These are phyloP conservation scores for Tragelaphus strepsiceros DNA, from an alignment of 2,113 vertebrate species.

Conservation along the genomic window DNA sequence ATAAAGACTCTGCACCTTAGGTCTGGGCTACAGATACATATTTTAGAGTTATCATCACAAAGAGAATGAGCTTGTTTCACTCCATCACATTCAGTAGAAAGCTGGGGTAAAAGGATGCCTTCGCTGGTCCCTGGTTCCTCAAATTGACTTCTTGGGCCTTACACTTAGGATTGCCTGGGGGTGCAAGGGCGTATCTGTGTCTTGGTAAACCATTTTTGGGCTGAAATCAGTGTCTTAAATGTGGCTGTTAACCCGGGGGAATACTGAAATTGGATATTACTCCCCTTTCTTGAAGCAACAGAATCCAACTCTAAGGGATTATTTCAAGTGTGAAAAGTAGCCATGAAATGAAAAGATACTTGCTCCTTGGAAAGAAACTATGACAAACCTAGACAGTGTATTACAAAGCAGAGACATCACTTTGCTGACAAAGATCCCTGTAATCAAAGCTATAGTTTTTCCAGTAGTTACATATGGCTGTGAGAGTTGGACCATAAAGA, in stretches of 20 bases:
- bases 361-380: neutral
- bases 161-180: neutral
- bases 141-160: neutral
- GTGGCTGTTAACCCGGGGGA: neutral
- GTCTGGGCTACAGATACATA: neutral
- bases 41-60: neutral
- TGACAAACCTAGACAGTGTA: neutral
- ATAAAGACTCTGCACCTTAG: neutral
- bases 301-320: neutral
- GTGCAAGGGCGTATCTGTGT: neutral
- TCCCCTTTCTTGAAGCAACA: neutral
- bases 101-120: neutral
- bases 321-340: neutral
- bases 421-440: neutral
- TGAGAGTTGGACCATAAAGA: neutral
- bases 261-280: neutral
- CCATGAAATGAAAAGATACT: neutral
- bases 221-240: neutral
- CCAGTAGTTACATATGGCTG: neutral
- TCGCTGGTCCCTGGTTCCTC: neutral
- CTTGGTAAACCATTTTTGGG: neutral
- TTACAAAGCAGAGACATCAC: neutral
- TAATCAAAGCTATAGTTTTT: neutral
- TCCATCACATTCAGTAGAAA: neutral
- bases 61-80: neutral